A percentile compares a stretch with the other conserved stretches of the same genome.
Evolutionary conservation across 1,140 invertebrate genomes (phyloP).

Genomic region (Eupristina koningsbergeri): DNA sequence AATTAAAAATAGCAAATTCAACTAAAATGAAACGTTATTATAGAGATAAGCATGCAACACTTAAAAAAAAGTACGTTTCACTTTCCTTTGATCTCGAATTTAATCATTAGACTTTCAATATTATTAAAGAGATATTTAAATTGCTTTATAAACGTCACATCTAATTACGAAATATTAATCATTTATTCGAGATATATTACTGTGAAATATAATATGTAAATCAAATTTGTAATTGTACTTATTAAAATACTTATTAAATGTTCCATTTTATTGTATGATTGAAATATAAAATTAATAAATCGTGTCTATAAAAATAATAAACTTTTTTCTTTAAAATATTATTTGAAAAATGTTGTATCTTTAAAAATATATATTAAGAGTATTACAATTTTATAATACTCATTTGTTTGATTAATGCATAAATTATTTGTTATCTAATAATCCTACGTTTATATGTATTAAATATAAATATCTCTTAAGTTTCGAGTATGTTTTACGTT

Average conservation of each 20-base stretch:
- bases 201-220: not conserved
- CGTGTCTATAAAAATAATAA: not conserved
- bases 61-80: slow-evolving; percentile 27
- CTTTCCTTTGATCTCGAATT: not conserved
- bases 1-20: not conserved
- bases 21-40: slow-evolving; percentile 40
- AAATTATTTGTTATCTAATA: too few relatives aligned
- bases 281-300: not conserved
- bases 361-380: too few relatives aligned
- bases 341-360: too few relatives aligned
- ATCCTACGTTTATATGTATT: too few relatives aligned
- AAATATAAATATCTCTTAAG: slow-evolving; percentile 14
- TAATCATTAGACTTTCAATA: slow-evolving; percentile 10
- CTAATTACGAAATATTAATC: not conserved
- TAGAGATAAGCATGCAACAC: slow-evolving; percentile 38
- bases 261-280: too few relatives aligned
- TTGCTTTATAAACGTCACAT: not conserved
- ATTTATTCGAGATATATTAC: not conserved
- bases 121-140: slow-evolving; percentile 1
- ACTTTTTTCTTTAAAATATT: too few relatives aligned
- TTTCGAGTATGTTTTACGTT: not conserved
- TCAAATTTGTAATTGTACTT: not conserved
- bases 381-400: too few relatives aligned
- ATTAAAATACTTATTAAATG: not conserved
- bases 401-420: too few relatives aligned